Evolutionary conservation across 2,888 invertebrate species (phyloP).

Genomic region (Thecophora atra): DNA sequence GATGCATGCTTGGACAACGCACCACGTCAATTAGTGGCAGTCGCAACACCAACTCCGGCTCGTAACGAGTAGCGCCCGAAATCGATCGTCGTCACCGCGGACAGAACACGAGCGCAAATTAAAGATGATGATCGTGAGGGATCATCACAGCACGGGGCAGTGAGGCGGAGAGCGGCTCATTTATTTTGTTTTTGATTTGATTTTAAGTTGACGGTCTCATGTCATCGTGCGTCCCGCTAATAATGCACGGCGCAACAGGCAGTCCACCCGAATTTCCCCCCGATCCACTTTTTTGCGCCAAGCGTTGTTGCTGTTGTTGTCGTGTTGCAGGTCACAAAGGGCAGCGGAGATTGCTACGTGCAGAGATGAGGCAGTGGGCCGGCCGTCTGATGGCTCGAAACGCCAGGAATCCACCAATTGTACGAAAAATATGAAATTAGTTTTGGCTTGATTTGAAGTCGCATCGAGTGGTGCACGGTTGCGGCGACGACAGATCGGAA

Average conservation of each 20-base stretch:
- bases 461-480: background rate
- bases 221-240: constrained; percentile 64
- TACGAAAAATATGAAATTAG: constrained; percentile 64
- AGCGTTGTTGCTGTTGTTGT: constrained; percentile 4
- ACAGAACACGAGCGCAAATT: constrained; percentile 33
- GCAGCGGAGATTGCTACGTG: constrained; percentile 17
- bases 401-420: constrained; percentile 57
- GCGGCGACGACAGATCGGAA: constrained; percentile 21
- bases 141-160: constrained; percentile 8
- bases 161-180: background rate
- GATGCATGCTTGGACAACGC: background rate
- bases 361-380: constrained; percentile 28
- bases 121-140: constrained; percentile 20
- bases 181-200: no score
- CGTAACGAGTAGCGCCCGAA: constrained; percentile 20
- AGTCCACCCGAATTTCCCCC: constrained; percentile 46
- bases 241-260: constrained; percentile 64
- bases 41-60: background rate
- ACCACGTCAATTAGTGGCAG: constrained; percentile 35
- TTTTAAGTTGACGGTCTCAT: constrained; percentile 61
- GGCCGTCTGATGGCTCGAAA: constrained; percentile 5
- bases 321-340: background rate
- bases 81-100: constrained; percentile 25
- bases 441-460: constrained; percentile 39
- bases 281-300: constrained; percentile 17